Base-by-base conservation (phyloP, 2,888 invertebrate genomes). In the Hirtodrosophila cameraria region DNA sequence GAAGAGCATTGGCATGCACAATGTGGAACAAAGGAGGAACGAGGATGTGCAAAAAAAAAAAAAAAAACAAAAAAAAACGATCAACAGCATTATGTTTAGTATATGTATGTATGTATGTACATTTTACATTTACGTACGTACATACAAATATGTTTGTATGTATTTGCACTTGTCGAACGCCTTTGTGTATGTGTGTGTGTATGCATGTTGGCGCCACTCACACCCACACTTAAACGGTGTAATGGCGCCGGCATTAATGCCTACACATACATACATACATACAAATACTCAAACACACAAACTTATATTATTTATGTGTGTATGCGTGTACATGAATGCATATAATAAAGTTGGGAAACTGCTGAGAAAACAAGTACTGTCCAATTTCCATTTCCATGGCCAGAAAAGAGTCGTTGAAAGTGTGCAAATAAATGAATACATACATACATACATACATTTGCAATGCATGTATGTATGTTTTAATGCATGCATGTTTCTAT, bases 131-230 rank as follows among this genome's bases (percentile, higher is more conserved):
- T 39, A 41, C 25, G n/a, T 9, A 42, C 43, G n/a, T n/a, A 23
- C 39, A 50, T 20, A 43, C 18, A 18, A n/a, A 36, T 13, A 18
- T 31, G 27, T 41, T 8, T 7, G 25, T 38, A 33, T 38, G 42
- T 46, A 11, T 39, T 39, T 23, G 46, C 46, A 46, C 33, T 46
- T 46, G 46, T 46, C 46, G 46, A 20, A 23, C 13, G 45, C n/a
- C n/a, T 13, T 54, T 33, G 25, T 43, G 23, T 39, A 38, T 33
- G 16, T 41, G 28, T 9, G n/a, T 62, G 25, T 43, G 33, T 48
- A 16, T 31, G 12, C 23, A 43, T 53, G 52, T 42, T 59, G 59
- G 66, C 66, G 67, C 66, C 67, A 66, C 68, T 59, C 68, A 59
- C 66, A 66, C 67, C 59, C 52, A 66, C 67, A 66, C 46, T 23